A percentile compares a stretch with the other conserved stretches of the same genome.
Conservation (phyloP, 2,888 invertebrate genomes). For the Blera fallax region DNA sequence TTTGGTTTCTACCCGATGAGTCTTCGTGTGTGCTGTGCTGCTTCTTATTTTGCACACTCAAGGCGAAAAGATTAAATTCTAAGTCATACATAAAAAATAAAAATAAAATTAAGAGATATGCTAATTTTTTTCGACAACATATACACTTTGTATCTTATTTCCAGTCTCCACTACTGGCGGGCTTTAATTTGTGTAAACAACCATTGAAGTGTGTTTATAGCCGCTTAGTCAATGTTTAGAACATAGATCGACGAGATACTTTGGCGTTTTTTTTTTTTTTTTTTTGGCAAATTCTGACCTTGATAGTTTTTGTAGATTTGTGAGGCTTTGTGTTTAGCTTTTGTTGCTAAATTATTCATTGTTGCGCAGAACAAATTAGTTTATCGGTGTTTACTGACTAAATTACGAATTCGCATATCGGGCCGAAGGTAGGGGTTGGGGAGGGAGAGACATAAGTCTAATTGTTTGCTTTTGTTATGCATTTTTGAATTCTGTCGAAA, state of each 20-base stretch:
- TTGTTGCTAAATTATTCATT: conserved; percentile 35
- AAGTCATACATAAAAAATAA: conserved; percentile 35
- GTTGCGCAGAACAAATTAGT: conserved; percentile 32
- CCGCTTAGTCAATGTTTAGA: conserved; percentile 61
- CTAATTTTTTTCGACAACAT: conserved; percentile 24
- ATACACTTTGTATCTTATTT: not conserved
- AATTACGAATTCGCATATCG: not conserved
- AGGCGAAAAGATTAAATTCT: conserved; percentile 47
- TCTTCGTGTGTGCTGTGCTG: conserved; percentile 4
- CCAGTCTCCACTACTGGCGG: not conserved
- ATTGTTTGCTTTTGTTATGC: conserved; percentile 20
- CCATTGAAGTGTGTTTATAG: conserved; percentile 38
- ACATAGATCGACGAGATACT: not conserved
- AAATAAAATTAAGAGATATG: conserved; percentile 26
- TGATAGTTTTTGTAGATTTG: conserved; percentile 42
- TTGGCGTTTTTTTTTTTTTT: conserved; percentile 15
- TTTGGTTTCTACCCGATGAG: too few species aligned
- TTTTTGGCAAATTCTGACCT: conserved; percentile 52
- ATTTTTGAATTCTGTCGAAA: conserved; percentile 7
- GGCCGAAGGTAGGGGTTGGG: not conserved
- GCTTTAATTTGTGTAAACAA: conserved; percentile 24
- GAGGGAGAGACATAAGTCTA: not conserved
- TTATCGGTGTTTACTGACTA: conserved; percentile 13
- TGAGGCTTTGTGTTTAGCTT: not conserved
- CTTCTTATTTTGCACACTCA: conserved; percentile 38